phyloP scores from a whole-genome alignment of 2,113 vertebrate species.

The Tringa solitaria region DNA sequence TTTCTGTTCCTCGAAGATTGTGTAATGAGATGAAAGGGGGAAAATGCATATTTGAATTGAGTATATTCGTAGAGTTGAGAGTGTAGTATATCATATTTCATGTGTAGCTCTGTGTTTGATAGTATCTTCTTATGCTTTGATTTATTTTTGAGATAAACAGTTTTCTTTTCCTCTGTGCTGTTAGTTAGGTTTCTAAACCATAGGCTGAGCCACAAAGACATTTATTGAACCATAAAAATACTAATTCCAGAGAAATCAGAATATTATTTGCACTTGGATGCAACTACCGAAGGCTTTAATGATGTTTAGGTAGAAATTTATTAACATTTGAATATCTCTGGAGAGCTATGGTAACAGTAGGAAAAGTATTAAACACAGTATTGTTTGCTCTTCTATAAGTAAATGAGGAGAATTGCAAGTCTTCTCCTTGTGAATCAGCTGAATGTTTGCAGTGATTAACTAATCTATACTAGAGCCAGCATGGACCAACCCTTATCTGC shows the following conservation, averaged over 20 bases:
- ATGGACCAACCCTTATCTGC: background rate
- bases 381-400: background rate
- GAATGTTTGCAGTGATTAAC: background rate
- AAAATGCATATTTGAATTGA: background rate
- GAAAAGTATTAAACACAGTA: background rate
- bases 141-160: background rate
- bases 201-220: background rate
- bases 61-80: background rate
- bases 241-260: background rate
- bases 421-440: background rate
- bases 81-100: background rate
- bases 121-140: background rate
- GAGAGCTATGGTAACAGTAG: background rate
- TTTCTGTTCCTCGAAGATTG: background rate
- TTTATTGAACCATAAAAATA: background rate
- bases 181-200: background rate
- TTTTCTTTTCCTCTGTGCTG: background rate
- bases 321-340: background rate
- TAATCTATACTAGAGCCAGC: background rate
- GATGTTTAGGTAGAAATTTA: background rate
- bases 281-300: background rate
- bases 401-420: background rate
- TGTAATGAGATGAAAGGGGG: background rate
- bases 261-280: background rate
- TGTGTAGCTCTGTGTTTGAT: background rate